phyloP scores from a whole-genome alignment of 2,113 vertebrate species.

The Lethenteron reissneri region DNA sequence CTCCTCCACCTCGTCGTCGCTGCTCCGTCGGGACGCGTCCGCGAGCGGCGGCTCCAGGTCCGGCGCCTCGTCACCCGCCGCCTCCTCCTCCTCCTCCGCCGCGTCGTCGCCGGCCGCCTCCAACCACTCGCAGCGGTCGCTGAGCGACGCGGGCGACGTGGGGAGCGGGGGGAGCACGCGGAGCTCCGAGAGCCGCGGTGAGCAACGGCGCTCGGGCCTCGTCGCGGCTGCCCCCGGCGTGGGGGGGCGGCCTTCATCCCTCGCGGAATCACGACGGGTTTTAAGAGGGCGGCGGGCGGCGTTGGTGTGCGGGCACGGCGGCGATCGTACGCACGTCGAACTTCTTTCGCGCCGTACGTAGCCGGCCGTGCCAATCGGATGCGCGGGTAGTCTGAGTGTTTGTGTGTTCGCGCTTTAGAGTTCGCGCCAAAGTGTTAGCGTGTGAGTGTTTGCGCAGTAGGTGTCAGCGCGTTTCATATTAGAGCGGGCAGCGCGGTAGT shows the following conservation, averaged over 20 bases:
- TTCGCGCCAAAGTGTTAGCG: too few relatives aligned
- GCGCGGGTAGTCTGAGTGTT: too few relatives aligned
- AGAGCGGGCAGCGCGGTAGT: too few relatives aligned
- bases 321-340: neutral
- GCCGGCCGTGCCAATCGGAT: too few relatives aligned
- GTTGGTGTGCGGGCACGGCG: neutral
- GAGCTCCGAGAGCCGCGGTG: neutral
- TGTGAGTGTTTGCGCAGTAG: too few relatives aligned
- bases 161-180: constrained; percentile 32
- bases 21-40: constrained; percentile 26
- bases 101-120: constrained; percentile 60
- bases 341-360: too few relatives aligned
- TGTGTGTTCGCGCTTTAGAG: too few relatives aligned
- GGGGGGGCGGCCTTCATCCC: too few relatives aligned
- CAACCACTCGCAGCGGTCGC: constrained; percentile 49
- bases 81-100: constrained; percentile 51
- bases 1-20: constrained; percentile 14
- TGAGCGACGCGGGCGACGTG: constrained; percentile 36
- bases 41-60: constrained; percentile 30
- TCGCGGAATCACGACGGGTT: too few relatives aligned
- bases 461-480: too few relatives aligned
- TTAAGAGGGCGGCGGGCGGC: too few relatives aligned
- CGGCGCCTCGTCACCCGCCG: constrained; percentile 9
- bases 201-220: neutral
- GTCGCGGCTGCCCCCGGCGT: neutral